Evolutionary conservation across 2,888 invertebrate species (phyloP).

Genomic region (Apotomis turbidana): DNA sequence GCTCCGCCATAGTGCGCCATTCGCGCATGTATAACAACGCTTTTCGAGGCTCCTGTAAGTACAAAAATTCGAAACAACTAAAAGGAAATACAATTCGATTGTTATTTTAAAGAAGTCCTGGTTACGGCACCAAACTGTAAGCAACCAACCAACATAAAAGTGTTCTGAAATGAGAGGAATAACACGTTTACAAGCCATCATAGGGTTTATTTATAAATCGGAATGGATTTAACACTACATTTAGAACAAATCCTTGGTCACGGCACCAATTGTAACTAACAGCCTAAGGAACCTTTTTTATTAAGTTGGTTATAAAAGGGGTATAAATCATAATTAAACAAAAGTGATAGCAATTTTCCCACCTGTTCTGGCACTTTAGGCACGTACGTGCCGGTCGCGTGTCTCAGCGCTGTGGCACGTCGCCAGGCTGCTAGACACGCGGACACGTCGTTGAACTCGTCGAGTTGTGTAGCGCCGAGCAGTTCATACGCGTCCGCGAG

Average conservation of each 20-base stretch:
- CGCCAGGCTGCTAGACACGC: slow-evolving; percentile 91
- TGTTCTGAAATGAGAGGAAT: no score
- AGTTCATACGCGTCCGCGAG: slow-evolving; percentile 94
- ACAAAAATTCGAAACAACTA: no score
- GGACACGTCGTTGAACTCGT: slow-evolving; percentile 91
- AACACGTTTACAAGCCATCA: no score
- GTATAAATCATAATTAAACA: no score
- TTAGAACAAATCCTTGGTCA: neutral
- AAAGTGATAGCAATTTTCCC: no score
- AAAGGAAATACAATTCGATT: no score
- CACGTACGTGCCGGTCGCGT: slow-evolving; percentile 49
- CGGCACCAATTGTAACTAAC: neutral
- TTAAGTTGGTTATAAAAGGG: no score
- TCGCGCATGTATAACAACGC: slow-evolving; percentile 89
- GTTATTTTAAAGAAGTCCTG: no score
- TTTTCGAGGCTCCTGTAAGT: slow-evolving; percentile 69
- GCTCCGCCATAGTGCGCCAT: slow-evolving; percentile 88
- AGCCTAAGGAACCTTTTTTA: no score
- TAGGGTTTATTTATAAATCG: no score
- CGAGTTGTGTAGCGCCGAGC: slow-evolving; percentile 92
- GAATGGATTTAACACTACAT: neutral
- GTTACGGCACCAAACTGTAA: no score
- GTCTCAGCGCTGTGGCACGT: slow-evolving; percentile 81
- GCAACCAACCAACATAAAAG: no score
- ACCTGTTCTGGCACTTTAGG: slow-evolving; percentile 44